Evolutionary conservation across 2,888 invertebrate species (phyloP).

Genomic region (Megamerina dolium): DNA sequence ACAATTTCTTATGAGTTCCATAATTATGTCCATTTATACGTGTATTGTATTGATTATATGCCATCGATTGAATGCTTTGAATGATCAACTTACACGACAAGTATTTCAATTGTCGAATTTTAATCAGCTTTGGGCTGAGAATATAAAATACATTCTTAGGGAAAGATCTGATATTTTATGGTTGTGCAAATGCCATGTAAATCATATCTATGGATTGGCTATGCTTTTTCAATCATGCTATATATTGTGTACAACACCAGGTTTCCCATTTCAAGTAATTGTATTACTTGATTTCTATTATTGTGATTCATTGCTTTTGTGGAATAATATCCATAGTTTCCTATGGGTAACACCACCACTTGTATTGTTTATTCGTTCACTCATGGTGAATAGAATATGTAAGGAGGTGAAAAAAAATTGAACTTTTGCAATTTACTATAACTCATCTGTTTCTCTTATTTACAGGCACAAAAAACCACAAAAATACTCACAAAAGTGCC

Average conservation of each 20-base stretch:
- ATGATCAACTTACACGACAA: not conserved
- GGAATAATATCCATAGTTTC: too few species aligned
- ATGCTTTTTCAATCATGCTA: constrained; percentile 5
- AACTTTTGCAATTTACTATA: not conserved
- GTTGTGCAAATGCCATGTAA: not conserved
- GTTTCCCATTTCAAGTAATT: constrained; percentile 1
- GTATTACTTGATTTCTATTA: not conserved
- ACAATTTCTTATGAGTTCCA: not conserved
- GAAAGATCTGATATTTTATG: too few species aligned
- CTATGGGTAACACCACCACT: constrained; percentile 7
- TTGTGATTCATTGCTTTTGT: not conserved
- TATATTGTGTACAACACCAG: constrained; percentile 4
- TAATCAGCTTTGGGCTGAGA: too few species aligned
- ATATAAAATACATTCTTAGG: too few species aligned
- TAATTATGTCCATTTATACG: not conserved
- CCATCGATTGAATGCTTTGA: not conserved
- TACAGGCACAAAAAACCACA: constrained; percentile 35
- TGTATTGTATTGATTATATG: not conserved
- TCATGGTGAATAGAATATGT: constrained; percentile 10
- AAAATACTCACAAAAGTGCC: constrained; percentile 34
- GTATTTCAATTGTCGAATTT: too few species aligned
- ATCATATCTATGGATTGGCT: constrained; percentile 4
- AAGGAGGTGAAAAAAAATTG: constrained; percentile 10
- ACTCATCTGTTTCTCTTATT: constrained; percentile 9
- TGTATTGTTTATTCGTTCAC: constrained; percentile 7